phyloP scores from a whole-genome alignment of 1,140 invertebrate species.

The Zaprionus kolodkinae region DNA sequence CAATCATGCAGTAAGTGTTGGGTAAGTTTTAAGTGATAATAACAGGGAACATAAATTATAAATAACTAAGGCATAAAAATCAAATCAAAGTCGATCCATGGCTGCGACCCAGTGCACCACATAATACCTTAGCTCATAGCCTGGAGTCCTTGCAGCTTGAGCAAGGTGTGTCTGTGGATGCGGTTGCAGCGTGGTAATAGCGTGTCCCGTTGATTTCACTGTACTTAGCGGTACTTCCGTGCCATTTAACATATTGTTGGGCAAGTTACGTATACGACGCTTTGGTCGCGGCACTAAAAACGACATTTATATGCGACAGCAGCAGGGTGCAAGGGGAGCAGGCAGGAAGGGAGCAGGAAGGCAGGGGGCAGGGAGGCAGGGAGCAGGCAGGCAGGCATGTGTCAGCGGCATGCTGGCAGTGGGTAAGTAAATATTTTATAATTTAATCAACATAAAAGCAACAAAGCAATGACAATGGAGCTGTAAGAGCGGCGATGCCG shows the following conservation, averaged over 20 bases:
- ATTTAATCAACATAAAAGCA: slow-evolving; percentile 83
- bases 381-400: neutral
- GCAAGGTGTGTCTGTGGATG: neutral
- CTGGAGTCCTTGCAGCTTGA: neutral
- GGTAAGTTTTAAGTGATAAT: neutral
- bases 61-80: too few relatives aligned
- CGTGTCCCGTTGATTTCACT: neutral
- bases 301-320: slow-evolving; percentile 62
- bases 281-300: slow-evolving; percentile 56
- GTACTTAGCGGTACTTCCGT: slow-evolving; percentile 2
- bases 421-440: slow-evolving; percentile 77
- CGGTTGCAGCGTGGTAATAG: neutral
- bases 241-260: slow-evolving; percentile 44
- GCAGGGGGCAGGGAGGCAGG: neutral
- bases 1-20: neutral
- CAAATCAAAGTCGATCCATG: too few relatives aligned
- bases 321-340: neutral
- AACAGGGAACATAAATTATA: too few relatives aligned
- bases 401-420: slow-evolving; percentile 19
- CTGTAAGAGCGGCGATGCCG: slow-evolving; percentile 23
- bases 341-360: too few relatives aligned
- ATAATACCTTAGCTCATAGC: neutral
- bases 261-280: slow-evolving; percentile 59
- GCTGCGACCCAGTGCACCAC: too few relatives aligned
- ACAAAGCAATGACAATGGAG: slow-evolving; percentile 63